Evolutionary conservation across 2,888 invertebrate genomes (phyloP), one percentile per base, ranked within the genome.

Genomic region (Brassicogethes aeneus): DNA sequence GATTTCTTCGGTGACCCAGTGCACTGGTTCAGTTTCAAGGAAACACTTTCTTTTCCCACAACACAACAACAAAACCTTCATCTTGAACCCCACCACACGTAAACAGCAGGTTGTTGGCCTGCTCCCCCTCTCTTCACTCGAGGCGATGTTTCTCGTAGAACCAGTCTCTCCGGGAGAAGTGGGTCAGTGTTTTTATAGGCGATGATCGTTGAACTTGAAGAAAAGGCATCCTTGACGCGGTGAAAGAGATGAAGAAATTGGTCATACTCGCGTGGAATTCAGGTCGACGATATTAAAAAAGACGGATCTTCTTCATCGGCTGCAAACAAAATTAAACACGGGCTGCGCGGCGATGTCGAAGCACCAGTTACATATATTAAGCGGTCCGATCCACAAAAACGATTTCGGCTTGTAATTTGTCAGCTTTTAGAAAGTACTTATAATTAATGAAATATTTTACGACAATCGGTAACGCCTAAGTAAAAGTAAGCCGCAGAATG

Each of bases 151-250:
- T 59, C 60, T 60, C 61, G 50, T 43, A 55, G 52, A 62, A 61
- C 62, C 61, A 59, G 62, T 61, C 61, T 53, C 39, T 33, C 16
- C 43, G 48, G 23, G 23, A 10, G 46, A 63, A 52, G 56, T 55
- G 48, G 64, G 67, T 61, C 63, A 66, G 59, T 64, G 56, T 61
- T 57, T 60, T 58, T 60, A 55, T 62, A 53, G 66, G 65, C 54
- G 54, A 55, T 55, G 60, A 59, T 56, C 58, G 55, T 53, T 58
- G 62, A 65, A 64, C 64, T 63, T 58, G 55, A 38, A 44, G 44
- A 46, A 50, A 37, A 16, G 13, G 40, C 31, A 40, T 23, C 15
- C 16, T 31, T 37, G 5, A 23, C 23, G 23, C 42, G 40, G 50
- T 44, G 46, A 48, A 51, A 56, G 45, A 49, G 50, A 52, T 10